Percentiles rank a stretch among this genome's conserved stretches.
Conservation (phyloP, 2,113 vertebrate species). For the Hyla sarda region DNA sequence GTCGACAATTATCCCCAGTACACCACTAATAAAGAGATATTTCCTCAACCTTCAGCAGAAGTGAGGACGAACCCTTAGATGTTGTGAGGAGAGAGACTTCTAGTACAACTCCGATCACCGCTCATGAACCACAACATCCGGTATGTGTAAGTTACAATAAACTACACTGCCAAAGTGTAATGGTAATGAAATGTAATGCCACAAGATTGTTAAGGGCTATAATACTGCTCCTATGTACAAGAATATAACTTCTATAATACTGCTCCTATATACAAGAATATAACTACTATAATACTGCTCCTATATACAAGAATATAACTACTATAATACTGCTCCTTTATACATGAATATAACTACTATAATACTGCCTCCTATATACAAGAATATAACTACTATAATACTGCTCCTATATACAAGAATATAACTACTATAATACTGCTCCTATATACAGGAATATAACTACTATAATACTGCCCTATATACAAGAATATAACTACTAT, state of each 20-base stretch:
- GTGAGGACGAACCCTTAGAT: neutral
- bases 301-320: neutral
- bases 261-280: neutral
- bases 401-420: neutral
- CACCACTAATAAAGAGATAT: slow-evolving; percentile 26
- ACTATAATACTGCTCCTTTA: neutral
- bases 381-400: neutral
- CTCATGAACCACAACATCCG: neutral
- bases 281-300: neutral
- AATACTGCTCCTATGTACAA: neutral
- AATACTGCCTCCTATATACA: no score
- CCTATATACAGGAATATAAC: slow-evolving; percentile 12
- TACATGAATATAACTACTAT: no score
- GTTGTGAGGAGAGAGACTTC: no score
- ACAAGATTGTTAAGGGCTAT: neutral
- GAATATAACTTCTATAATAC: neutral
- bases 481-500: no score
- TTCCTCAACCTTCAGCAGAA: neutral
- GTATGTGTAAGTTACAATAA: no score
- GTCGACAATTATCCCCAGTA: slow-evolving; percentile 35
- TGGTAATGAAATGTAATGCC: no score
- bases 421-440: slow-evolving; percentile 13
- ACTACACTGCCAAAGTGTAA: no score
- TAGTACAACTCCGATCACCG: neutral
- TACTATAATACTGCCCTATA: slow-evolving; percentile 7